Evolutionary conservation across 2,113 vertebrate genomes (phyloP), one percentile per base, ranked within the genome.

Genomic region (Xenotilapia flavipinnis): DNA sequence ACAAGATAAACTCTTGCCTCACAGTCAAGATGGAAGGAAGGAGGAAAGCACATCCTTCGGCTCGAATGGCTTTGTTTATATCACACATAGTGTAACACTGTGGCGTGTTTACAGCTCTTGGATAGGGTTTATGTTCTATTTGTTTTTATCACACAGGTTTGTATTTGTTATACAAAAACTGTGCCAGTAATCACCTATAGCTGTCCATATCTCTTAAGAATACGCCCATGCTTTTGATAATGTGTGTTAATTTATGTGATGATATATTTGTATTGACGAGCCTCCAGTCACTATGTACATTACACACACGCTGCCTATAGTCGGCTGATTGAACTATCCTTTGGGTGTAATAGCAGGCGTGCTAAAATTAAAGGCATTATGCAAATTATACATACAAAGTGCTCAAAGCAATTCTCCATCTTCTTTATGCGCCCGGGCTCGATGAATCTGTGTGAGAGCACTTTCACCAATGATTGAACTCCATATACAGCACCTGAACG

Each of bases 351-450:
- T 94, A 91, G 89, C 53, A 28, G 85, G 92, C 88, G 83, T 81
- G 79, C 82, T 90, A 55, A 86, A 90, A 92, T 95, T 92, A 95
- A 95, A 91, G 87, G 77, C 88, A 90, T 95, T 95, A 95, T 95
- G 94, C 81, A 90, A 93, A 95, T 94, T 58, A 60, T 83, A 90
- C 90, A 91, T 82, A 85, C 68, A 86, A 73, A 90, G 86, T 87
- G 92, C 93, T 92, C 87, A 51, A 21, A 94, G 93, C 90, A 85
- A 90, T 85, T 92, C 89, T 94, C 90, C 92, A 91, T 95, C 91
- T 94, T 94, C 89, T 93, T 93, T 94, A 91, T 92, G 93, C 80
- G 90, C 80, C 81, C 79, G 13, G 56, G 31, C 84, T 91, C 90
- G 87, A 80, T 92, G 90, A 90, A 90, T 92, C 86, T 92, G 83